Conservation (phyloP, 2,113 vertebrate species). For the Lepus europaeus region DNA sequence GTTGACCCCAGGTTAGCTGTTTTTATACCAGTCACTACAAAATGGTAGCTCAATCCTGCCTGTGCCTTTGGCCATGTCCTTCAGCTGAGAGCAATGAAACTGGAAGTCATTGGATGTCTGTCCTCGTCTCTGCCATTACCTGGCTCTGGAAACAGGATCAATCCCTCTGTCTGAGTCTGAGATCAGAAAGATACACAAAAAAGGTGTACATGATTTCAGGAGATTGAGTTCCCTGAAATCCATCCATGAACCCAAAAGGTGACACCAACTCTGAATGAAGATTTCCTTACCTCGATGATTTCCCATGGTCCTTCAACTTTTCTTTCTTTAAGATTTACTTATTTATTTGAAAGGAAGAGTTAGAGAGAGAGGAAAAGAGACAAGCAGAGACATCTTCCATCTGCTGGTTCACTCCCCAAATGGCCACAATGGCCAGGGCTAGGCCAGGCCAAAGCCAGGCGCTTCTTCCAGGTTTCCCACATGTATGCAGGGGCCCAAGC, state of each 20-base stretch:
- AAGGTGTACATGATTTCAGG: not conserved
- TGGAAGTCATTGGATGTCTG: not conserved
- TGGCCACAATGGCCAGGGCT: too few relatives aligned
- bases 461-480: too few relatives aligned
- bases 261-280: slow-evolving; percentile 5
- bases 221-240: not conserved
- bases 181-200: slow-evolving; percentile 9
- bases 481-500: too few relatives aligned
- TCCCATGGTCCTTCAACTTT: not conserved
- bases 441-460: too few relatives aligned
- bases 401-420: too few relatives aligned
- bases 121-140: not conserved
- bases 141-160: not conserved
- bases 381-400: too few relatives aligned
- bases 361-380: too few relatives aligned
- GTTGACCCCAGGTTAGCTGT: not conserved
- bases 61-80: not conserved
- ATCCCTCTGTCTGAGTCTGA: not conserved
- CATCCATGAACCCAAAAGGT: not conserved
- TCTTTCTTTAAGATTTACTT: not conserved
- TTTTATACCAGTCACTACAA: slow-evolving; percentile 17
- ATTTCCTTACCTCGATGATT: not conserved
- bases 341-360: too few relatives aligned
- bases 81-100: slow-evolving; percentile 26
- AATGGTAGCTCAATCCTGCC: slow-evolving; percentile 4